A percentile compares a stretch with the other conserved stretches of the same genome.
Conservation (phyloP, 2,888 invertebrate genomes). For the Liposcelis brunnea region DNA sequence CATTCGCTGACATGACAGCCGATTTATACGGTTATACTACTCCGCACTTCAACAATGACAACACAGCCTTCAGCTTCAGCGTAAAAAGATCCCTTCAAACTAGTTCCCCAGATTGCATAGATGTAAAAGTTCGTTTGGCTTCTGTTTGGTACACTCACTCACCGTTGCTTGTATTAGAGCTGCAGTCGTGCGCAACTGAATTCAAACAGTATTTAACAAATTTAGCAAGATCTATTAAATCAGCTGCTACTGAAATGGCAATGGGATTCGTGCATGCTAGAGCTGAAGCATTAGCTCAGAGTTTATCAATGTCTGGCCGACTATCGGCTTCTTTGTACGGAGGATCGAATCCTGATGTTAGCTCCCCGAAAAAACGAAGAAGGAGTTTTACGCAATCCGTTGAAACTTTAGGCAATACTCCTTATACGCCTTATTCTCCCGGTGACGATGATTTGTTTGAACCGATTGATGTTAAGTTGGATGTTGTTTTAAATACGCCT, state of each 20-base stretch:
- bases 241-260: slow-evolving; percentile 88
- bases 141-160: slow-evolving; percentile 91
- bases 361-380: slow-evolving; percentile 20
- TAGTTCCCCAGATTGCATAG: slow-evolving; percentile 15
- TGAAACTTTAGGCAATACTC: slow-evolving; percentile 21
- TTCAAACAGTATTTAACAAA: slow-evolving; percentile 77
- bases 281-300: slow-evolving; percentile 28
- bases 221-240: slow-evolving; percentile 67
- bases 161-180: slow-evolving; percentile 64
- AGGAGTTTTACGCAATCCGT: slow-evolving; percentile 13
- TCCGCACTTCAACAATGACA: slow-evolving; percentile 26
- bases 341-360: slow-evolving; percentile 20
- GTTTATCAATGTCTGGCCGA: slow-evolving; percentile 37
- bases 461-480: slow-evolving; percentile 35
- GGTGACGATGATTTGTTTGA: slow-evolving; percentile 19
- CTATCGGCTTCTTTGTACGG: slow-evolving; percentile 29
- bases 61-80: slow-evolving; percentile 27
- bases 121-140: slow-evolving; percentile 49
- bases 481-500: slow-evolving; percentile 75
- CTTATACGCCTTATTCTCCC: slow-evolving; percentile 21
- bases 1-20: slow-evolving; percentile 25
- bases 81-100: slow-evolving; percentile 22
- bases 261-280: slow-evolving; percentile 67
- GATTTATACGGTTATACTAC: slow-evolving; percentile 15
- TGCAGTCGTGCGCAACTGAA: slow-evolving; percentile 75